Conservation (phyloP, 35 echinoderm and acorn worm genomes). For the Strongylocentrotus purpuratus region DNA sequence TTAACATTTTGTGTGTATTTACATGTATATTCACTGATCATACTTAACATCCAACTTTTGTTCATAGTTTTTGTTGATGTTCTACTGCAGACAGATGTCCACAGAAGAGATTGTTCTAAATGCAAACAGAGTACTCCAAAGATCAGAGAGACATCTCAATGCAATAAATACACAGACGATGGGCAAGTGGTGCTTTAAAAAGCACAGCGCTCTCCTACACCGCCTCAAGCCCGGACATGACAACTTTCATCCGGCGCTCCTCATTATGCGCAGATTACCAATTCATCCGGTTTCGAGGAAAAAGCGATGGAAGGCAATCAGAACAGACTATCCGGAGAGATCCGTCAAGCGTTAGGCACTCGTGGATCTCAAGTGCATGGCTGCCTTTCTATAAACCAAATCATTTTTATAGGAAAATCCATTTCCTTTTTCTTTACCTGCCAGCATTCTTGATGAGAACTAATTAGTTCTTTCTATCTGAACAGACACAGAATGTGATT, state of each 20-base stretch:
- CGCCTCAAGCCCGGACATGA: conserved; percentile 35
- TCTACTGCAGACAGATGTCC: background rate
- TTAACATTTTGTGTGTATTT: too few species aligned
- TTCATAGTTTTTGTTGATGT: background rate
- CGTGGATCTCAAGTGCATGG: background rate
- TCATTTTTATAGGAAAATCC: background rate
- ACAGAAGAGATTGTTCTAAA: background rate
- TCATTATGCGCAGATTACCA: conserved; percentile 40
- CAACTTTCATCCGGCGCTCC: conserved; percentile 44
- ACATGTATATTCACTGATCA: background rate
- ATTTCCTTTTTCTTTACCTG: background rate
- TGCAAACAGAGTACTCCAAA: background rate
- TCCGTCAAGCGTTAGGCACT: background rate
- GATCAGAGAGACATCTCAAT: background rate
- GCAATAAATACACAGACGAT: conserved; percentile 16
- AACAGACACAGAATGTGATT: background rate
- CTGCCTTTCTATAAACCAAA: background rate
- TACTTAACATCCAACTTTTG: background rate
- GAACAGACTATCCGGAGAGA: background rate
- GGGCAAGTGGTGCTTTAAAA: conserved; percentile 13
- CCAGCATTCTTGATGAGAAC: background rate
- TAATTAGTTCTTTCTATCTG: background rate
- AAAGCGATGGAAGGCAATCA: conserved; percentile 38
- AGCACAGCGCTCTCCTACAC: background rate
- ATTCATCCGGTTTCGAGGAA: conserved; percentile 45